phyloP scores from a whole-genome alignment of 2,797 vertebrate species.

The Acanthis flammea region DNA sequence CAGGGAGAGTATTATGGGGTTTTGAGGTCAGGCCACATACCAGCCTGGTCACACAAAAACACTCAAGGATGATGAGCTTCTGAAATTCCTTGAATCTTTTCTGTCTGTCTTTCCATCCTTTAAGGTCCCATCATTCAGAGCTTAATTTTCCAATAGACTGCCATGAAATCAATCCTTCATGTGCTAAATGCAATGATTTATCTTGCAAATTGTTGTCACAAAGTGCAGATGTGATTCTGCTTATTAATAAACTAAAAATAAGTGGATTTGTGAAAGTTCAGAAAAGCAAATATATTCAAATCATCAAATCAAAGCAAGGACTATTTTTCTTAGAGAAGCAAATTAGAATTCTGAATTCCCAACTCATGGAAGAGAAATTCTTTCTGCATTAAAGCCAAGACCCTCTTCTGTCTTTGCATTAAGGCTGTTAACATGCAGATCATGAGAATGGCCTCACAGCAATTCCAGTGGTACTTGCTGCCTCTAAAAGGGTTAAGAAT shows the following conservation, averaged over 20 bases:
- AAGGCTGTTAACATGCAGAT: neutral
- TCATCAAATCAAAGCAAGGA: neutral
- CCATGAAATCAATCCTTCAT: neutral
- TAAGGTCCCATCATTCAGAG: neutral
- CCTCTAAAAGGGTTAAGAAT: neutral
- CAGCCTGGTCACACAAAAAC: neutral
- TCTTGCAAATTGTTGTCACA: neutral
- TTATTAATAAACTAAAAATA: neutral
- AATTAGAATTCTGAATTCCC: neutral
- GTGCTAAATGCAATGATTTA: neutral
- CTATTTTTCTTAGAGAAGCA: neutral
- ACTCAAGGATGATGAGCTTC: neutral
- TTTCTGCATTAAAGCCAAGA: neutral
- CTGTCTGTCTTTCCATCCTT: neutral
- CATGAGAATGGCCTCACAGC: neutral
- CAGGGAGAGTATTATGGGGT: neutral
- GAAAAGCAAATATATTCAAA: neutral
- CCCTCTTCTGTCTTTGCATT: neutral
- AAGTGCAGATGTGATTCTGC: neutral
- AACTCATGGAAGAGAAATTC: neutral
- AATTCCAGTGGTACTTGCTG: neutral
- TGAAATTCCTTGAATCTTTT: neutral
- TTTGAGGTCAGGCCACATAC: neutral
- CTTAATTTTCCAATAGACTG: neutral
- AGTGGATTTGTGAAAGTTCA: neutral